Evolutionary conservation across 1,140 invertebrate species (phyloP).

Genomic region (Streblospio benedicti): DNA sequence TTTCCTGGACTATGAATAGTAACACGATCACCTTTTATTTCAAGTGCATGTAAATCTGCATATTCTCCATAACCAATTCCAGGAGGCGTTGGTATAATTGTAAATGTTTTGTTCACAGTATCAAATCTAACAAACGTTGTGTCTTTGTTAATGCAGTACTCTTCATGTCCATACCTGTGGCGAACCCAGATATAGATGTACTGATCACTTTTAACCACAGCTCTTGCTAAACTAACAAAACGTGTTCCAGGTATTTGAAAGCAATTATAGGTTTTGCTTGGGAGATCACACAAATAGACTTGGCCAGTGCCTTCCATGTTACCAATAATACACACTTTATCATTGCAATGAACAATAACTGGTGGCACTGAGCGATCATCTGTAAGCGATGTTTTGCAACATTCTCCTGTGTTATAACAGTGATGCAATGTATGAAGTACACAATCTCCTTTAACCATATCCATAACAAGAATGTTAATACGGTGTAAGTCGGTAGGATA

Average conservation of each 20-base stretch:
- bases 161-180: constrained; percentile 40
- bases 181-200: constrained; percentile 40
- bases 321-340: constrained; percentile 35
- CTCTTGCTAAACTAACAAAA: constrained; percentile 38
- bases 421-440: constrained; percentile 38
- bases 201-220: constrained; percentile 32
- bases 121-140: constrained; percentile 44
- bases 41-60: constrained; percentile 32
- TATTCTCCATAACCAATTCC: constrained; percentile 41
- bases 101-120: constrained; percentile 34
- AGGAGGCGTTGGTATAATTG: constrained; percentile 31
- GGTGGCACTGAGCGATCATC: constrained; percentile 37
- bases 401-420: constrained; percentile 35
- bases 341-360: constrained; percentile 35
- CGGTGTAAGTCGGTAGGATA: constrained; percentile 42
- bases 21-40: constrained; percentile 34
- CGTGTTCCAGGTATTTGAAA: constrained; percentile 38
- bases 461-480: constrained; percentile 37
- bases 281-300: constrained; percentile 37
- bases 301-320: constrained; percentile 41
- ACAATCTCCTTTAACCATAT: constrained; percentile 31
- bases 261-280: constrained; percentile 37
- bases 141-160: constrained; percentile 41
- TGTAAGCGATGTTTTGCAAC: constrained; percentile 38
- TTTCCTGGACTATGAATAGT: constrained; percentile 39